Conservation (phyloP, 64 coral and sea anemone genomes). For the Montipora cactus region DNA sequence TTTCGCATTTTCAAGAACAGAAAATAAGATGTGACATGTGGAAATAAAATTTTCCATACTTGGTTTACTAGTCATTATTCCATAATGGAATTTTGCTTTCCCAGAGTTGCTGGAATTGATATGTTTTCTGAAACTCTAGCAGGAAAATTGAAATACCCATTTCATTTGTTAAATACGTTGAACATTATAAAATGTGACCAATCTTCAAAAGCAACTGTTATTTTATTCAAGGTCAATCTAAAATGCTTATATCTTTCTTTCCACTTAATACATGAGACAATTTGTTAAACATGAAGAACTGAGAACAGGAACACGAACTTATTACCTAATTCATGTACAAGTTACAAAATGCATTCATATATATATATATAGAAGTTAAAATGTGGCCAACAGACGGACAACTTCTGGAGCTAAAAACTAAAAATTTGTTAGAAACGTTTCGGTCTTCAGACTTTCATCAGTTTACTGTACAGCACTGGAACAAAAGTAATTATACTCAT, state of each 20-base stretch:
- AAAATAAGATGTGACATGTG: background rate
- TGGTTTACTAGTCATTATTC: background rate
- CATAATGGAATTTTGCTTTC: background rate
- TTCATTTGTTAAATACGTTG: background rate
- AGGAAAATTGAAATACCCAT: background rate
- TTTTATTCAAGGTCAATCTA: background rate
- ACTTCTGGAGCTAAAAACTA: no score
- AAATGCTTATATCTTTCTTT: slow-evolving; percentile 8
- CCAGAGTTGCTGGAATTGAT: background rate
- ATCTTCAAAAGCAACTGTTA: no score
- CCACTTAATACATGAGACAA: slow-evolving; percentile 3
- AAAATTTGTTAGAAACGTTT: no score
- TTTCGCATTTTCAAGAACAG: background rate
- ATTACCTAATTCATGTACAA: slow-evolving; percentile 10
- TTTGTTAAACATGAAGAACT: slow-evolving; percentile 1
- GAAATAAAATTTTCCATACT: background rate
- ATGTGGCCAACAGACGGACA: no score
- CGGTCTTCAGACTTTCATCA: no score
- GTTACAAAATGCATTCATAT: slow-evolving; percentile 1
- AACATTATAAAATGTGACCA: background rate
- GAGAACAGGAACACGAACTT: slow-evolving; percentile 1
- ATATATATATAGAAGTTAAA: background rate
- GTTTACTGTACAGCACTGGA: no score
- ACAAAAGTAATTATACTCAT: no score
- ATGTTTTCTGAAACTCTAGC: background rate